Base-by-base conservation (phyloP, 2,113 vertebrate genomes). In the Tenebrosternarchus preto region DNA sequence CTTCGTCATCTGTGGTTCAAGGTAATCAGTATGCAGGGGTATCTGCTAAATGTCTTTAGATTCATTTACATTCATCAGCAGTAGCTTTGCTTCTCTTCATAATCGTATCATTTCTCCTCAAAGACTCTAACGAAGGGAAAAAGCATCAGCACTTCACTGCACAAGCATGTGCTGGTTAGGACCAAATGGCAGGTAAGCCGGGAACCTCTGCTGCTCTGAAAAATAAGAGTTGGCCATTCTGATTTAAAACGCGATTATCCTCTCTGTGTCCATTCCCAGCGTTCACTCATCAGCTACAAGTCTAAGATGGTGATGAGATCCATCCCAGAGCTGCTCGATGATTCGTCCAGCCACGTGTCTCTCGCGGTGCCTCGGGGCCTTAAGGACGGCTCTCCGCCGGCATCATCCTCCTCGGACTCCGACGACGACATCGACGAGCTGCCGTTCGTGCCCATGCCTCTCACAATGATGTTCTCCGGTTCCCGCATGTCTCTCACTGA, bases 1-100 rank as follows among this genome's bases (percentile, higher is more conserved):
- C 92, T 98, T 76, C 96, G 95, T 20, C 97, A 99, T 80, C 94
- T 96, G 16, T 99, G 97, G 97, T 97, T 99, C 90, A 98, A 96
- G 94, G 97, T 98, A 88, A 94, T 89, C 83, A 55, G 57, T 64
- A 39, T 16, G 60, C 43, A 20, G 12, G 4, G 72, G 6, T 11
- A 20, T 71, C 61, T n/a, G 60, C 2, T 27, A 1, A 19, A 2
- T 9, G 29, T 67, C 1, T 64, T 33, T 36, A 67, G 17, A 67
- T 67, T n/a, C 6, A n/a, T 36, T 15, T 36, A 11, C 11, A 50
- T 50, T 50, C 43, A 36, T 36, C 20, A 36, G 11, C 15, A n/a
- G 19, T 72, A 12, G 5, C 39, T 20, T 59, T 36, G 59, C n/a
- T 67, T 43, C 46, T 46, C 36, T 22, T 73, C 74, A 66, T 17